phyloP scores from a whole-genome alignment of 2,888 invertebrate genomes.

The Caenorhabditis sp. region DNA sequence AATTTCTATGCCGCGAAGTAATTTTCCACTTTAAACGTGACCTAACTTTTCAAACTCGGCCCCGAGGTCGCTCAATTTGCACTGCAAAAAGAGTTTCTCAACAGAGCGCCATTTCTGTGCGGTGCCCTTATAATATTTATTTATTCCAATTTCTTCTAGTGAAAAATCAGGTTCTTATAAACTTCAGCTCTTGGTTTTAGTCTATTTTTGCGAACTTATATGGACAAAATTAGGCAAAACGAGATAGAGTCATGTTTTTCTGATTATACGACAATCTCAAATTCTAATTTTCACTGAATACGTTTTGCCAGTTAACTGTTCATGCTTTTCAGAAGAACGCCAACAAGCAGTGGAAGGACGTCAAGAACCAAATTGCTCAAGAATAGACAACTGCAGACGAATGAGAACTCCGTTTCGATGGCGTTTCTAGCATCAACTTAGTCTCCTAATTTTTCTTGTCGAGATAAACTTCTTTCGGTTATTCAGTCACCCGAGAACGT shows the following conservation, averaged over 20 bases:
- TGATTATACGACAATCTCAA: too few relatives aligned
- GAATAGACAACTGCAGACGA: constrained; percentile 27
- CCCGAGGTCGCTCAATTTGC: too few relatives aligned
- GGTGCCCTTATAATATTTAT: too few relatives aligned
- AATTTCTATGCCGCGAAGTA: too few relatives aligned
- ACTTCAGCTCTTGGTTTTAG: not conserved
- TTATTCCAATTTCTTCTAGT: too few relatives aligned
- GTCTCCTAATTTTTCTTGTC: constrained; percentile 45
- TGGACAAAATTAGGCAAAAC: not conserved
- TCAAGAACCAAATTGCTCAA: constrained; percentile 66
- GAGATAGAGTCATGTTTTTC: too few relatives aligned
- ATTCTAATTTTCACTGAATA: not conserved
- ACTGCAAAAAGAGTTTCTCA: too few relatives aligned
- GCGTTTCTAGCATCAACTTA: constrained; percentile 21
- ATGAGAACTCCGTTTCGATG: constrained; percentile 13
- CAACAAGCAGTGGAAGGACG: constrained; percentile 78
- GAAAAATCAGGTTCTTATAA: too few relatives aligned
- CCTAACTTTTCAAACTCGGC: too few relatives aligned
- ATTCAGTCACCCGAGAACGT: not conserved
- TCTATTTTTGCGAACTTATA: not conserved
- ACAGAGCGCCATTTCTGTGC: too few relatives aligned
- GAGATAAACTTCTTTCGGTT: constrained; percentile 43
- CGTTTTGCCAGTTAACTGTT: not conserved
- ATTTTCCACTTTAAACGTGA: too few relatives aligned
- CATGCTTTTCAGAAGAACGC: constrained; percentile 71